Percentiles rank a stretch among this genome's conserved stretches.
Conservation (phyloP, 2,888 invertebrate species). For the Tuta absoluta region DNA sequence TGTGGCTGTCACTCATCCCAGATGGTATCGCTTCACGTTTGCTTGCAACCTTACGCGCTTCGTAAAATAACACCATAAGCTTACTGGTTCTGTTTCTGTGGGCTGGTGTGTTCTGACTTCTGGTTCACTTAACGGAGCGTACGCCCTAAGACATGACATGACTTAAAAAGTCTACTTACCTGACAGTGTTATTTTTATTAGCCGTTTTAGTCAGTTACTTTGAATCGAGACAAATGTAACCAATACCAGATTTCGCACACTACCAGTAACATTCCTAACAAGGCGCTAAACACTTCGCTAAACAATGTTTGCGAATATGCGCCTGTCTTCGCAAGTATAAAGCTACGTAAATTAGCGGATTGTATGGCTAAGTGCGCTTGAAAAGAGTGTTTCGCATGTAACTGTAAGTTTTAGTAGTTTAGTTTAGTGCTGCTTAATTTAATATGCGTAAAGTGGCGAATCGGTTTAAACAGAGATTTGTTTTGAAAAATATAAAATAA, state of each 20-base stretch:
- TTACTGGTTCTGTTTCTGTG: neutral
- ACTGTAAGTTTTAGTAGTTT: neutral
- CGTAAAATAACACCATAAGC: neutral
- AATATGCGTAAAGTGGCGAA: neutral
- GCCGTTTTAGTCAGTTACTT: too few species aligned
- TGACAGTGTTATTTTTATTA: too few species aligned
- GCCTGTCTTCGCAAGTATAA: neutral
- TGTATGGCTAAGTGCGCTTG: neutral
- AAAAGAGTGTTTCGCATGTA: neutral
- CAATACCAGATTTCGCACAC: neutral
- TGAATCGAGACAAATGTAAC: neutral
- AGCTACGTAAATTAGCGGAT: neutral
- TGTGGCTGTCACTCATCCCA: too few species aligned
- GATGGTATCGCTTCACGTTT: constrained; percentile 4
- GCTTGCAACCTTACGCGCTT: neutral
- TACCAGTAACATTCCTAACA: neutral
- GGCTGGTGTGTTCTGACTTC: too few species aligned
- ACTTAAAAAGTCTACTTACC: too few species aligned
- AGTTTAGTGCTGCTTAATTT: neutral
- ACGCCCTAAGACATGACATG: too few species aligned
- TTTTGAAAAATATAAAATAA: too few species aligned
- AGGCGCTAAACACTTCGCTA: neutral
- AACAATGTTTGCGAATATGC: constrained; percentile 12
- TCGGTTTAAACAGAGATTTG: neutral
- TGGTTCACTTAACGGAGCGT: too few species aligned